Evolutionary conservation across 1,140 invertebrate genomes (phyloP), one percentile per base, ranked within the genome.

Genomic region (Geopemphigus sp.): DNA sequence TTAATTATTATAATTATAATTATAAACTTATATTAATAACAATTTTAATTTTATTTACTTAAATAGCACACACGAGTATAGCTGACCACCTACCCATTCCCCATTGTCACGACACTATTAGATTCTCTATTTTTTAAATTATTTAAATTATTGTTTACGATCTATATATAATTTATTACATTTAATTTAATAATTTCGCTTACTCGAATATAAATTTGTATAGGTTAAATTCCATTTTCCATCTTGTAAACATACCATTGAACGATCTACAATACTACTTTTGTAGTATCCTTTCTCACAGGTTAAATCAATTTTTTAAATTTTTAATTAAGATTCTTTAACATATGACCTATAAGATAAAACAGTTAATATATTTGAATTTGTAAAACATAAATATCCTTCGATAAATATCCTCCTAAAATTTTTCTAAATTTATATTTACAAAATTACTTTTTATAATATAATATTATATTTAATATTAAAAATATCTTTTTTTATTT

Each of bases 151-250:
- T n/a, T n/a, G n/a, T n/a, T n/a, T n/a, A n/a, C n/a, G n/a, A n/a
- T n/a, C n/a, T n/a, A n/a, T n/a, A n/a, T n/a, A n/a, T n/a, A n/a
- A n/a, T n/a, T n/a, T n/a, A n/a, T n/a, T n/a, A n/a, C n/a, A n/a
- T n/a, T n/a, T n/a, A n/a, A n/a, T n/a, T n/a, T n/a, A n/a, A n/a
- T n/a, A n/a, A 56, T n/a, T n/a, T n/a, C n/a, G n/a, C n/a, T 76
- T 61, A 76, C 73, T 76, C 6, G 47, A 61, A 61, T 56, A 76
- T 26, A 76, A 47, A n/a, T 39, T 61, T 8, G 45, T 32, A 19
- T 19, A 39, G 47, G 17, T 12, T 0, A 19, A 6, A 22, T 5
- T 22, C 72, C 72, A 76, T 19, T 57, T 10, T 24, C 56, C 56
- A 26, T 47, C 22, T 5, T 3, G 19, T 24, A 12, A 10, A 61